Base-by-base conservation (phyloP, 2,888 invertebrate species). In the Melipona bicolor region DNA sequence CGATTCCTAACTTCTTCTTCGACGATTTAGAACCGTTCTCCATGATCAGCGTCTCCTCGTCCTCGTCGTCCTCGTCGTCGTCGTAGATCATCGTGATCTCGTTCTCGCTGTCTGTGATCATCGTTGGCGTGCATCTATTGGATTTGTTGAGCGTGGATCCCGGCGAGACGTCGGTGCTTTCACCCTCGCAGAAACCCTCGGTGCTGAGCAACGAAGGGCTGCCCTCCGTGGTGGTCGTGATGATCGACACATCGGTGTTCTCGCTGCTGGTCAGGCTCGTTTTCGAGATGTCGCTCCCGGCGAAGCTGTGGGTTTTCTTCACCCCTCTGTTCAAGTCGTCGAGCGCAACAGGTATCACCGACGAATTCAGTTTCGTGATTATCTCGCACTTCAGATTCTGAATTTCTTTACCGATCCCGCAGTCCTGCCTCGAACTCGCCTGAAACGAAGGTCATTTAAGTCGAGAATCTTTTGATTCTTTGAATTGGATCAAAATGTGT, bases 211-310 rank as follows among this genome's bases (percentile, higher is more conserved):
- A 80, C 72, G 94, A 93, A 11, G 93, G 91, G 77, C 92, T 93
- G 70, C 94, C 91, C 73, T 94, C 94, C 90, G 96, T 96, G 90
- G 96, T 97, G 84, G 97, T 95, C 67, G 96, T 96, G 91, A 96
- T 96, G 92, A 96, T 96, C 89, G 96, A 96, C 91, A 96, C 96
- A 92, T 97, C 97, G 92, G 96, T 96, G 93, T 96, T 95, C 92
- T 96, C 95, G 94, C 96, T 96, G 94, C 96, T 96, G 87, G 96
- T 96, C 91, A 96, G 95, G 88, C 96, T 96, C 49, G 96, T 96
- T 89, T 94, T 94, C 5, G 94, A 94, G 52, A 94, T 91, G 83
- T 94, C 94, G 87, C 94, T 94, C 24, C 93, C 94, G 43, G 94
- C 93, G 77, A 94, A 94, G 75, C 94, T 94, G 87, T 94, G 91